Base-by-base conservation (phyloP, 2,113 vertebrate genomes). In the Ictalurus furcatus region DNA sequence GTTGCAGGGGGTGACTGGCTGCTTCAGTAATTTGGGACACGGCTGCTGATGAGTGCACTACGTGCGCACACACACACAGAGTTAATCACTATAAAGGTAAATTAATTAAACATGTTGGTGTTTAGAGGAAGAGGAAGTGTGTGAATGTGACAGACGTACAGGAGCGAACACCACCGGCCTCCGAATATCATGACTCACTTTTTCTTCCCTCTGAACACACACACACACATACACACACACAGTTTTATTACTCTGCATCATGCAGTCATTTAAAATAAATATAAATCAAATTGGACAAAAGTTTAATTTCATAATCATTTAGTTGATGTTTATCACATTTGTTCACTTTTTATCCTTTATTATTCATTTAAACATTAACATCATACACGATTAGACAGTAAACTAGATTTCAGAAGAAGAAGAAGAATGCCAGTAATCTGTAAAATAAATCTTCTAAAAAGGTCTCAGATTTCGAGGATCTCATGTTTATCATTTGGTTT, bases 121-220 rank as follows among this genome's bases (percentile, higher is more conserved):
- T 81, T 30, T 52, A 81, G 6, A 30, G 16, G 58, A 81, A 56
- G 2, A 34, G 25, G 14, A n/a, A 7, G n/a, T 56, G 56, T 40
- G 56, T 37, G 40, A 34, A 30, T 21, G 40, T 69, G 40, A 48
- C 34, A 58, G 56, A 91, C 59, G 58, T 89, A 98, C 97, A 1
- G 97, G 97, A 7, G 97, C 97, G 88, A 98, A 98, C 54, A 97
- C 92, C 16, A 94, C 94, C 2, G 95, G 93, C 48, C 94, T 94
- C 80, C 94, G 95, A 88, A 89, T 76, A 90, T 97, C 96, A 17
- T 87, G 82, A 65, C 93, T 40, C 0, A 85, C 92, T 90, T 95
- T 95, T 28, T 97, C 96, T 91, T 94, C 92, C 81, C 92, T 94
- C 97, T 98, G 76, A 52, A 69, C 34, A 58, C 52, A 63, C 6